phyloP scores from a whole-genome alignment of 2,797 vertebrate species.

The Paramormyrops hopkinsi region DNA sequence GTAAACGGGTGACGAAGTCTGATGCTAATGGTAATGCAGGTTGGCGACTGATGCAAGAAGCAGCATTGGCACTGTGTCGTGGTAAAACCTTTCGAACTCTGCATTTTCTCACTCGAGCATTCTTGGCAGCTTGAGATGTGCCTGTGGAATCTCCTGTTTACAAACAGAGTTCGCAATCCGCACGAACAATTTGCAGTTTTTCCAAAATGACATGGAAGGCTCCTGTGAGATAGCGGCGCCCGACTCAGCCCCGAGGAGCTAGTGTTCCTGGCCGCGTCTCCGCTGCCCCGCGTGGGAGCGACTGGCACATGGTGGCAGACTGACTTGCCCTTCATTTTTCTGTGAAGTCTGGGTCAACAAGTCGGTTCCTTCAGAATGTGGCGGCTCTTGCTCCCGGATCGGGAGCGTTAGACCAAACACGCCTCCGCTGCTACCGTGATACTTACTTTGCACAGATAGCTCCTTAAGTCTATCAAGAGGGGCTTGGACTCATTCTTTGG shows the following conservation, averaged over 20 bases:
- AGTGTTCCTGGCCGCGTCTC: not conserved
- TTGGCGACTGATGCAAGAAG: not conserved
- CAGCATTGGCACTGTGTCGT: not conserved
- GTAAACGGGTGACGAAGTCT: not conserved
- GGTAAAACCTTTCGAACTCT: not conserved
- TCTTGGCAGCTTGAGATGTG: not conserved
- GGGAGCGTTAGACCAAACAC: not conserved
- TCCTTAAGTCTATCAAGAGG: not conserved
- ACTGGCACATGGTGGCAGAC: not conserved
- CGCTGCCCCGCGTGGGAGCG: not conserved
- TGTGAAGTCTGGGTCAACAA: conserved; percentile 13
- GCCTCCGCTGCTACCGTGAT: not conserved
- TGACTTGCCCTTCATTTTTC: not conserved
- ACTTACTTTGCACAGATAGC: not conserved
- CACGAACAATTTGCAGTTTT: conserved; percentile 13
- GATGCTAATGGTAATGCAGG: not conserved
- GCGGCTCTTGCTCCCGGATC: not conserved
- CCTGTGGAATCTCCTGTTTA: conserved; percentile 20
- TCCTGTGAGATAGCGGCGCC: not conserved
- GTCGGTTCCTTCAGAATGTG: not conserved
- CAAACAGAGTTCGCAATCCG: not conserved
- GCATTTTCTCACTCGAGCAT: not conserved
- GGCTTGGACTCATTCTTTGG: not conserved
- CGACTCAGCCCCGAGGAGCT: no score
- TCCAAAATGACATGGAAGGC: conserved; percentile 2